Evolutionary conservation across 2,888 invertebrate genomes (phyloP).

Genomic region (Drosophila yooni): DNA sequence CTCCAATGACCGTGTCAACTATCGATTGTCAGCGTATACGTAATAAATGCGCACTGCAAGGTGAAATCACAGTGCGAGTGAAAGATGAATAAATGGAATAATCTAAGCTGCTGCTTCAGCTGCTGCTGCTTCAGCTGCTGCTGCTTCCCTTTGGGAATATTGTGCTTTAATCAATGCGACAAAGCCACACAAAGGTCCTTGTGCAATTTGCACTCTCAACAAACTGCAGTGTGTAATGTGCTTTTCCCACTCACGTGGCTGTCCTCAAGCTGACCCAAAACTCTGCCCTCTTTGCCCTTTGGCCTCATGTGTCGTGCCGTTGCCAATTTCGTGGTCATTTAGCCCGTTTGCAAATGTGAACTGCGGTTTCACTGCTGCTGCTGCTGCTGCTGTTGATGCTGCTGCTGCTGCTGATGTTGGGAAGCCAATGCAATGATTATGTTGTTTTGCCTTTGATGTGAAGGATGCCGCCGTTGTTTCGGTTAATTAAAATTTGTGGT

Average conservation of each 20-base stretch:
- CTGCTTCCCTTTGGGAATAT: not conserved
- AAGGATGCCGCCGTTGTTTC: slow-evolving; percentile 70
- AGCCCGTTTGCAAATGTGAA: slow-evolving; percentile 44
- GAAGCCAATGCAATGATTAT: slow-evolving; percentile 53
- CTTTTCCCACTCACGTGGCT: slow-evolving; percentile 11
- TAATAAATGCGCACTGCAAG: slow-evolving; percentile 35
- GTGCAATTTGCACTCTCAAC: slow-evolving; percentile 4
- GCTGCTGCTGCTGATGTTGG: slow-evolving; percentile 12
- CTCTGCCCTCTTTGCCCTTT: not conserved
- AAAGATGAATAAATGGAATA: not conserved
- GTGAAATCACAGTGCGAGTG: not conserved
- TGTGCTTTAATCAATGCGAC: slow-evolving; percentile 29
- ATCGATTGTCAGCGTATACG: slow-evolving; percentile 67
- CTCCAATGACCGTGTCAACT: slow-evolving; percentile 53
- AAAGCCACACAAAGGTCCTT: slow-evolving; percentile 4
- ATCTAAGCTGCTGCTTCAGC: not conserved
- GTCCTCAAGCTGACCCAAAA: slow-evolving; percentile 16
- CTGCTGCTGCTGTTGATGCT: too few species aligned
- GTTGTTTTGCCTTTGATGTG: slow-evolving; percentile 64
- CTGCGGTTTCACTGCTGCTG: slow-evolving; percentile 15
- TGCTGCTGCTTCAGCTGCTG: not conserved
- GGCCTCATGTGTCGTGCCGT: not conserved
- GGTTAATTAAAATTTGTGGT: slow-evolving; percentile 81
- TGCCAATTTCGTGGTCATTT: slow-evolving; percentile 74
- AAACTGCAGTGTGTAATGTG: slow-evolving; percentile 1